A percentile compares a stretch with the other conserved stretches of the same genome.
Conservation (phyloP, 2,888 invertebrate species). For the Lasioglossum leucozonium region DNA sequence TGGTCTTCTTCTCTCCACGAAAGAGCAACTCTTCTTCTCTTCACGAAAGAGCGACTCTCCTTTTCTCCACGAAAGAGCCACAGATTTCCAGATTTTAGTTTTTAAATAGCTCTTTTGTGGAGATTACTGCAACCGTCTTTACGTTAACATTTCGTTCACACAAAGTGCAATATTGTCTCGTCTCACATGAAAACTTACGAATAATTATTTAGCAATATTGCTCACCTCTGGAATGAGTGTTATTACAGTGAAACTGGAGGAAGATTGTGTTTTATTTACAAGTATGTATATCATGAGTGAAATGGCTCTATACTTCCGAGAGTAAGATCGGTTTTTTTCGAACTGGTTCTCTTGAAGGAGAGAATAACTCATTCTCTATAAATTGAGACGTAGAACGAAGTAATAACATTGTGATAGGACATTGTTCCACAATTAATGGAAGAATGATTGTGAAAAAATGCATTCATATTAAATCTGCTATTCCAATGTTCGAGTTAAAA, state of each 20-base stretch:
- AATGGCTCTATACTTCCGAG: background rate
- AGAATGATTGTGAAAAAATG: background rate
- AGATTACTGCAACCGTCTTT: background rate
- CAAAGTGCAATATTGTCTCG: background rate
- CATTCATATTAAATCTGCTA: background rate
- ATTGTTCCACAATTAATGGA: background rate
- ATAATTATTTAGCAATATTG: background rate
- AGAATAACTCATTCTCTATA: background rate
- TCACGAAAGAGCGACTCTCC: background rate
- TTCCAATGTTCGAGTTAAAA: background rate
- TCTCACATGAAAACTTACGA: background rate
- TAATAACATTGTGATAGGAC: background rate
- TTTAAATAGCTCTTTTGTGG: background rate
- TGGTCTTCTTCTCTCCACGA: background rate
- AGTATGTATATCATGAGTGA: background rate
- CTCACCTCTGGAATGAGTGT: background rate
- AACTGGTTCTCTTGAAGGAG: background rate
- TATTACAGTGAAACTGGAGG: background rate
- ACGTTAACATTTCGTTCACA: background rate
- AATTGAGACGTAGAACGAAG: background rate
- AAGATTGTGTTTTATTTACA: constrained; percentile 11
- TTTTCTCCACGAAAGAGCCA: background rate
- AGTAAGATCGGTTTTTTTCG: background rate
- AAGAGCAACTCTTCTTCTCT: no score
- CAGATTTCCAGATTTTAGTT: background rate